Percentiles rank a stretch among this genome's conserved stretches.
phyloP scores from a whole-genome alignment of 2,797 vertebrate genomes.

The Ctenosaura bakeri region DNA sequence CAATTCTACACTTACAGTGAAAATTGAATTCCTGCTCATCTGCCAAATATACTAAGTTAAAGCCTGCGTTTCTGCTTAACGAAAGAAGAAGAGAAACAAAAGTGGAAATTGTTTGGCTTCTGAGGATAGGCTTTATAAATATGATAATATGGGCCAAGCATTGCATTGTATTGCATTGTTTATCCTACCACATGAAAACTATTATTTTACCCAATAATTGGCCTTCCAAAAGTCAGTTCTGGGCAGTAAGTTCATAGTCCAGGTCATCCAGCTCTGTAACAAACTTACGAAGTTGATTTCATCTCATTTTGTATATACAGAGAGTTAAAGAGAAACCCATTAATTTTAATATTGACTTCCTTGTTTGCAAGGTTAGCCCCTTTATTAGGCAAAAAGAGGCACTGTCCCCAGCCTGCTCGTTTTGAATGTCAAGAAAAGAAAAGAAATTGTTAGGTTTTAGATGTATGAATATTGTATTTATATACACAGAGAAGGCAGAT shows the following conservation, averaged over 20 bases:
- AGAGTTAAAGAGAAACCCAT: background rate
- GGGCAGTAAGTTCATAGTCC: background rate
- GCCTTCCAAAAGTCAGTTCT: too few species aligned
- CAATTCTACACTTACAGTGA: background rate
- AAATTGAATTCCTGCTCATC: slow-evolving; percentile 8
- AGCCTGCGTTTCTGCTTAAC: background rate
- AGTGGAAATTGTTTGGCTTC: background rate
- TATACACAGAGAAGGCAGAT: background rate
- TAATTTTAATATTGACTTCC: background rate
- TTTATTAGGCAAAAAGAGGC: background rate
- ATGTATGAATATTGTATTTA: background rate
- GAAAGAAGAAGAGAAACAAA: background rate
- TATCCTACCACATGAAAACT: background rate
- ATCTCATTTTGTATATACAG: background rate
- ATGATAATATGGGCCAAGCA: background rate
- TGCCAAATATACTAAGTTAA: background rate
- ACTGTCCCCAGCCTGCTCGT: background rate
- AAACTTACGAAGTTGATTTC: background rate
- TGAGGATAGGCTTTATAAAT: background rate
- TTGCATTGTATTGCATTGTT: background rate
- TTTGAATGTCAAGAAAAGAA: background rate
- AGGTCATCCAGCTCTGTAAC: background rate
- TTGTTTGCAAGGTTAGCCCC: background rate
- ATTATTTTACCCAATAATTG: slow-evolving; percentile 7
- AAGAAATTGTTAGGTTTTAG: background rate